These are phyloP conservation scores for Choristoneura rosaceana DNA, from an alignment of 2,888 invertebrate species.

Conservation along the genomic window DNA sequence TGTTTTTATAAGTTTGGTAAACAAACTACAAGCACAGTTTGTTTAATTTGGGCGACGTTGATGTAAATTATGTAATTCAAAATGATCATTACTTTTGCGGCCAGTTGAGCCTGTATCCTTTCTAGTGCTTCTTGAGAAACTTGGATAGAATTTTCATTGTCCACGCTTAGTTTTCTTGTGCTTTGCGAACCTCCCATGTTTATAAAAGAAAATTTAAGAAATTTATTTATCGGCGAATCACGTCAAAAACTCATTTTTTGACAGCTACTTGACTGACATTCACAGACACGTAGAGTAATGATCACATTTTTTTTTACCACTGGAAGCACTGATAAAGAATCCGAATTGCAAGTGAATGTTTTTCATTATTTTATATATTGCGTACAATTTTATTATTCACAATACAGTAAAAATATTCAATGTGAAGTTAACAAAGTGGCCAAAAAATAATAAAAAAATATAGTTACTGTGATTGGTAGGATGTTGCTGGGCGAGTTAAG, in stretches of 20 bases:
- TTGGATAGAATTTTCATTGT: constrained; percentile 81
- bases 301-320: neutral
- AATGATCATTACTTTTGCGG: constrained; percentile 74
- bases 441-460: no score
- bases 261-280: constrained; percentile 42
- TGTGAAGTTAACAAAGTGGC: no score
- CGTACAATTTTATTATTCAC: neutral
- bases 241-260: constrained; percentile 77
- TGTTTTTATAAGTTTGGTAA: constrained; percentile 23
- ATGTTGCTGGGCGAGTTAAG: no score
- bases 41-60: constrained; percentile 72
- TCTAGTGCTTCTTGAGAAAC: constrained; percentile 81
- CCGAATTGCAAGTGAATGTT: neutral
- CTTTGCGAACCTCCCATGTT: constrained; percentile 87
- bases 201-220: constrained; percentile 64
- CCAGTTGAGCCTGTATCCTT: constrained; percentile 76
- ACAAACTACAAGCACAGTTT: constrained; percentile 49
- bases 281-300: constrained; percentile 13
- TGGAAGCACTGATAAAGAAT: constrained; percentile 9
- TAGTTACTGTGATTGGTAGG: no score
- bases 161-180: constrained; percentile 80
- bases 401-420: neutral
- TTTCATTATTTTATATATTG: neutral
- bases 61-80: constrained; percentile 81
- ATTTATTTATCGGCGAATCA: constrained; percentile 72